A percentile compares a stretch with the other conserved stretches of the same genome.
phyloP scores from a whole-genome alignment of 2,113 vertebrate species.

The Scomber scombrus region DNA sequence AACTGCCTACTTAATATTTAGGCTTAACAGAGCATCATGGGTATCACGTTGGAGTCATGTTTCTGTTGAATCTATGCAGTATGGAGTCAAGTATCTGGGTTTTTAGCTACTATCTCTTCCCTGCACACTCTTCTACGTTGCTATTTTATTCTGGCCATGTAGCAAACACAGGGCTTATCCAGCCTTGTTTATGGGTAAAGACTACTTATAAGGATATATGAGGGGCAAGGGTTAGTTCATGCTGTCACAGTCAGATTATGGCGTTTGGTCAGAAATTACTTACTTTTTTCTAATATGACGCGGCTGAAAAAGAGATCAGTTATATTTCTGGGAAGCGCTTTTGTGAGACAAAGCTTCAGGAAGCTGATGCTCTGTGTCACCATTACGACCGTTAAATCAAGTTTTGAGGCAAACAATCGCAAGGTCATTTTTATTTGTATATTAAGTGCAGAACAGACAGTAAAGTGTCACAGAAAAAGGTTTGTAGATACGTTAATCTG shows the following conservation, averaged over 20 bases:
- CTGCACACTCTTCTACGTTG: too few species aligned
- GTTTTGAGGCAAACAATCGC: conserved; percentile 4
- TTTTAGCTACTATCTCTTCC: too few species aligned
- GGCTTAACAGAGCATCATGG: too few species aligned
- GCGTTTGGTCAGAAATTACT: neutral
- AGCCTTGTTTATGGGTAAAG: too few species aligned
- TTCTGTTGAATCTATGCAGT: too few species aligned
- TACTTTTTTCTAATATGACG: neutral
- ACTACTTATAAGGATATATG: too few species aligned
- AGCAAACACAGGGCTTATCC: too few species aligned
- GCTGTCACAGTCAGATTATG: neutral
- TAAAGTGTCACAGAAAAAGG: neutral
- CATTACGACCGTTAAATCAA: conserved; percentile 14
- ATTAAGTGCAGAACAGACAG: neutral
- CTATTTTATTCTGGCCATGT: too few species aligned
- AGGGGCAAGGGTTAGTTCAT: neutral
- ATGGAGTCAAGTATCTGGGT: too few species aligned
- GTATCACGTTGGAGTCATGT: too few species aligned
- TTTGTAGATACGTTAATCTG: neutral
- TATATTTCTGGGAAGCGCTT: neutral
- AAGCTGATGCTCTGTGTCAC: neutral
- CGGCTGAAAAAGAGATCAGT: neutral
- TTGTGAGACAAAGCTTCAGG: neutral
- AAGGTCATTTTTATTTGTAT: neutral
- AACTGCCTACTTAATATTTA: too few species aligned